A percentile compares a stretch with the other conserved stretches of the same genome.
Evolutionary conservation across 2,888 invertebrate genomes (phyloP).

Genomic region (Aleiodes leptofemur): DNA sequence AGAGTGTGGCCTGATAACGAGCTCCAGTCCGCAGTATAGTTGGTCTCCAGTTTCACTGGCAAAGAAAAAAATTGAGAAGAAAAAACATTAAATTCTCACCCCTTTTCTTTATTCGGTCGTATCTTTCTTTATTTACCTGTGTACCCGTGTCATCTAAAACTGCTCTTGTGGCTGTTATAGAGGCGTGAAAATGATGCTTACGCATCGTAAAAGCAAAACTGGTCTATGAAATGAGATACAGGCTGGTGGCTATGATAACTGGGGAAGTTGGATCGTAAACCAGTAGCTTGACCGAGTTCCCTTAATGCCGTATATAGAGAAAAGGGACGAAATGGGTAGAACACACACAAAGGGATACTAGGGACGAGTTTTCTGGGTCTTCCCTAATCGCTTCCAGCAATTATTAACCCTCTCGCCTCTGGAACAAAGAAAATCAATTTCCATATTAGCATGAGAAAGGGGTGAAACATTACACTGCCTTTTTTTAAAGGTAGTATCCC

Average conservation of each 20-base stretch:
- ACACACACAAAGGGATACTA: too few species aligned
- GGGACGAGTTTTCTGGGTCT: slow-evolving; percentile 33
- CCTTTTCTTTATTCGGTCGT: background rate
- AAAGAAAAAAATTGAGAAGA: slow-evolving; percentile 21
- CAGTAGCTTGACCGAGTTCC: slow-evolving; percentile 27
- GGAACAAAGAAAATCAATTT: slow-evolving; percentile 25
- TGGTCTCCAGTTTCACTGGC: background rate
- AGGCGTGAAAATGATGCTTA: slow-evolving; percentile 16
- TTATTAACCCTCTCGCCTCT: slow-evolving; percentile 45
- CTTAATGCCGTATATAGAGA: background rate
- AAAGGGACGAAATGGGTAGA: slow-evolving; percentile 19
- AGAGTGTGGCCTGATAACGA: background rate
- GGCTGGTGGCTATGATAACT: background rate
- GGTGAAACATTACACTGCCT: background rate
- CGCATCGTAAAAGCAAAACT: background rate
- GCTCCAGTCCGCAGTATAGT: background rate
- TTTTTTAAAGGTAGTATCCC: background rate
- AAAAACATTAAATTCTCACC: background rate
- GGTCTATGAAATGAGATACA: slow-evolving; percentile 28
- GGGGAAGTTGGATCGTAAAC: slow-evolving; percentile 5
- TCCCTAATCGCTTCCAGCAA: slow-evolving; percentile 45
- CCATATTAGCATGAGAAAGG: slow-evolving; percentile 31
- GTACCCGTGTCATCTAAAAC: too few species aligned
- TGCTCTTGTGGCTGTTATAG: background rate
- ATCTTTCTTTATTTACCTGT: too few species aligned